phyloP scores from a whole-genome alignment of 2,888 invertebrate genomes.

The Nymphalis urticae region DNA sequence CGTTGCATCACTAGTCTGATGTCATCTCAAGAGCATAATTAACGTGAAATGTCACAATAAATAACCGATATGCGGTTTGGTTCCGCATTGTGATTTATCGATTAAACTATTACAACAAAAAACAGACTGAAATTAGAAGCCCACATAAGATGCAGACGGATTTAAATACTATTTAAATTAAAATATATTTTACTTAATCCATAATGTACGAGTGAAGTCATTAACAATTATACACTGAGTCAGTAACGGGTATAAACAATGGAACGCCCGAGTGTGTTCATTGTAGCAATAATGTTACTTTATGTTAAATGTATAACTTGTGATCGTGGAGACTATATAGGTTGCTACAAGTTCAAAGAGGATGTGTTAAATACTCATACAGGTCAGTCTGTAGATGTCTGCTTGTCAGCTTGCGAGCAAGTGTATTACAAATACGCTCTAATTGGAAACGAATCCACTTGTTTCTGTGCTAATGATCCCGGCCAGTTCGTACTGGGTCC shows the following conservation, averaged over 20 bases:
- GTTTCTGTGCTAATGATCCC: conserved; percentile 72
- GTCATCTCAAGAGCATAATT: background rate
- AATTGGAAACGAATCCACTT: conserved; percentile 69
- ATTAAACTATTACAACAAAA: conserved; percentile 12
- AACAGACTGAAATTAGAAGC: background rate
- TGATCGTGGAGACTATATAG: conserved; percentile 73
- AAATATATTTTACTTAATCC: background rate
- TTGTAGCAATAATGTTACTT: conserved; percentile 46
- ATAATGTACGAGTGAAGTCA: conserved; percentile 12
- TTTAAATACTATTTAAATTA: background rate
- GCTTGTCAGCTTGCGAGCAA: conserved; percentile 72
- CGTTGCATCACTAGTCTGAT: conserved; percentile 7
- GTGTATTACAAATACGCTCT: conserved; percentile 74
- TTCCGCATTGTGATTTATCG: conserved; percentile 30
- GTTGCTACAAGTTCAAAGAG: conserved; percentile 66
- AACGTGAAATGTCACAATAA: conserved; percentile 26
- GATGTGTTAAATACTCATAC: conserved; percentile 69
- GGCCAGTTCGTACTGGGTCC: conserved; percentile 68
- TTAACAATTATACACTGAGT: conserved; percentile 37
- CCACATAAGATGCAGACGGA: background rate
- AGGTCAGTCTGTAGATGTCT: conserved; percentile 75
- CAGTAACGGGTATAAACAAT: conserved; percentile 60
- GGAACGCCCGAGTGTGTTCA: conserved; percentile 50
- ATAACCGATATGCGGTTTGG: conserved; percentile 25
- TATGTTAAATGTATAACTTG: conserved; percentile 41